phyloP scores from a whole-genome alignment of 2,888 invertebrate species.

The Ellobium chinense region DNA sequence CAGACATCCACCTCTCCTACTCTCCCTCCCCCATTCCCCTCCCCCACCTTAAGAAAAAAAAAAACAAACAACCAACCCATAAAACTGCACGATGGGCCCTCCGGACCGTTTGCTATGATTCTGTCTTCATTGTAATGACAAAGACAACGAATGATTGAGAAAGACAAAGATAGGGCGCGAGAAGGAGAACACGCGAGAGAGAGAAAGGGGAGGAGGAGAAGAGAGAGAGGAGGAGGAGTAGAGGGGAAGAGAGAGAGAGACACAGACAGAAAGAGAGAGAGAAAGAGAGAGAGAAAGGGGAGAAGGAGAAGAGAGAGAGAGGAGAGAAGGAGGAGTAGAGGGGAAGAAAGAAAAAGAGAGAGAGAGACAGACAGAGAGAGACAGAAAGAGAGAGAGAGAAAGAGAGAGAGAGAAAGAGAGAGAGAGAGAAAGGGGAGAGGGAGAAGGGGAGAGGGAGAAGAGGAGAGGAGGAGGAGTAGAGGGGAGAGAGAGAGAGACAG shows the following conservation, averaged over 20 bases:
- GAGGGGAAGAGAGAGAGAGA: slow-evolving; percentile 7
- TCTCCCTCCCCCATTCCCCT: neutral
- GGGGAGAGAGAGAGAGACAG: neutral
- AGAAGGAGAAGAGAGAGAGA: neutral
- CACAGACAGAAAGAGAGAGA: slow-evolving; percentile 10
- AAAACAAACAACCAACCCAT: neutral
- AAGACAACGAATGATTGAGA: neutral
- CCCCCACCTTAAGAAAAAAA: neutral
- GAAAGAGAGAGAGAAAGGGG: neutral
- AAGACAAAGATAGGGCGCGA: neutral
- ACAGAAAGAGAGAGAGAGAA: slow-evolving; percentile 15
- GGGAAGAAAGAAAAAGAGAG: neutral
- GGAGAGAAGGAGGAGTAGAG: neutral
- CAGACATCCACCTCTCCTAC: too few species aligned
- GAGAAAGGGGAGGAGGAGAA: neutral
- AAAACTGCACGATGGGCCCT: neutral
- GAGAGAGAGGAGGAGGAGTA: neutral
- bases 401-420: slow-evolving; percentile 20
- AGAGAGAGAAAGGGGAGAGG: neutral
- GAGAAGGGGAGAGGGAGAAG: neutral
- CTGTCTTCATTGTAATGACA: neutral
- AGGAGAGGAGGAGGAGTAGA: neutral
- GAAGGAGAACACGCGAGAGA: neutral
- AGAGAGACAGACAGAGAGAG: neutral
- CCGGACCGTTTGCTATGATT: neutral